Evolutionary conservation across 2,113 vertebrate species (phyloP), one percentile per base, ranked within the genome.

Genomic region (Zootoca vivipara): DNA sequence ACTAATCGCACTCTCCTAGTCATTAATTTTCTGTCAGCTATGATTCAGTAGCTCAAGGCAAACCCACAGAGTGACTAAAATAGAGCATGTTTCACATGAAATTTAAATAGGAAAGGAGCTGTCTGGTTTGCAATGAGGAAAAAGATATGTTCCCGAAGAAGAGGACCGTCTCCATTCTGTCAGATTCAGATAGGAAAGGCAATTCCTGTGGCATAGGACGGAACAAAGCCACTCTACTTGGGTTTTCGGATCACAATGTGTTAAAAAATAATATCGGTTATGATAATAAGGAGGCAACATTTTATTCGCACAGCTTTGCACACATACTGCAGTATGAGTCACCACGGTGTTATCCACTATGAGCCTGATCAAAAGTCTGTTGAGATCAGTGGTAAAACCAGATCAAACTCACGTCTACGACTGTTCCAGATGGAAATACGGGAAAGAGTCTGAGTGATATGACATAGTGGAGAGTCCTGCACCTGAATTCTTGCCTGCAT

Each of bases 1-100:
- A 89, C 95, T 96, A 97, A 97, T 98, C 97, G 96, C 89, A 90
- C 93, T 89, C 95, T 95, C 89, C 84, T 65, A 94, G 94, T 96
- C 95, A 96, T 97, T 98, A 96, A 97, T 97, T 97, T 97, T 87
- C 96, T 97, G 95, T 97, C 97, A 96, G 89, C 92, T 95, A 91
- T 94, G 86, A 91, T 95, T 96, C 94, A 92, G 10, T 94, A 94
- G 93, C 93, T 88, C 38, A 87, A 94, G 88, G 93, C 96, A 96
- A 95, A 92, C 94, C 94, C 90, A 92, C 86, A 89, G 85, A 96
- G 86, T 96, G 92, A 96, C 88, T 96, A 89, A 96, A 97, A 96
- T 95, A 90, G 95, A 94, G 83, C 93, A 87, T 93, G 85, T 95
- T 96, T 91, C 82, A 79, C 90, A 62, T 93, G 90, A 96, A 97